Percentiles rank a stretch among this genome's conserved stretches.
Evolutionary conservation across 2,888 invertebrate species (phyloP).

Genomic region (Parascotia fuliginaria): DNA sequence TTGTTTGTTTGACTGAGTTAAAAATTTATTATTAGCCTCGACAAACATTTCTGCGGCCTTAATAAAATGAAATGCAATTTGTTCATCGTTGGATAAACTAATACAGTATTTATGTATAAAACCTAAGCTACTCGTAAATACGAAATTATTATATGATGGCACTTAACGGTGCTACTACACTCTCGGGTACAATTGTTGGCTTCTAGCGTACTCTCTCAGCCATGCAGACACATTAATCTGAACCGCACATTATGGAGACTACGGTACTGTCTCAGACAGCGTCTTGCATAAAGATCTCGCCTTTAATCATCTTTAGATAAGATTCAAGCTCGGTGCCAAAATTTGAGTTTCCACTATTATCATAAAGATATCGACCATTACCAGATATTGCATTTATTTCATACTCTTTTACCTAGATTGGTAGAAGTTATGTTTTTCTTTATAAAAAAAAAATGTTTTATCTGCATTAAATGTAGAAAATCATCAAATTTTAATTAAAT

Average conservation of each 20-base stretch:
- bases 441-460: background rate
- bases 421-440: background rate
- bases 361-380: slow-evolving; percentile 25
- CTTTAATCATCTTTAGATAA: slow-evolving; percentile 34
- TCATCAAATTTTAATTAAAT: background rate
- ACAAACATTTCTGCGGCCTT: too few relatives aligned
- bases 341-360: slow-evolving; percentile 19
- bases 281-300: slow-evolving; percentile 47
- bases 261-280: slow-evolving; percentile 40
- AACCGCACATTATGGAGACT: slow-evolving; percentile 27
- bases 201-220: slow-evolving; percentile 15
- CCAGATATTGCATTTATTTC: slow-evolving; percentile 22
- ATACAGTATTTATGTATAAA: too few relatives aligned
- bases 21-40: too few relatives aligned
- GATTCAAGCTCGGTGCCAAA: slow-evolving; percentile 42
- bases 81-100: too few relatives aligned
- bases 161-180: slow-evolving; percentile 30
- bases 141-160: slow-evolving; percentile 8
- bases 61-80: too few relatives aligned
- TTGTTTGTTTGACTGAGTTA: too few relatives aligned
- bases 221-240: slow-evolving; percentile 45
- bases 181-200: slow-evolving; percentile 34
- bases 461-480: background rate
- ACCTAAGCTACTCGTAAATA: too few relatives aligned
- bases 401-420: slow-evolving; percentile 6